Base-by-base conservation (phyloP, 2,797 vertebrate species). In the Momotus momota region DNA sequence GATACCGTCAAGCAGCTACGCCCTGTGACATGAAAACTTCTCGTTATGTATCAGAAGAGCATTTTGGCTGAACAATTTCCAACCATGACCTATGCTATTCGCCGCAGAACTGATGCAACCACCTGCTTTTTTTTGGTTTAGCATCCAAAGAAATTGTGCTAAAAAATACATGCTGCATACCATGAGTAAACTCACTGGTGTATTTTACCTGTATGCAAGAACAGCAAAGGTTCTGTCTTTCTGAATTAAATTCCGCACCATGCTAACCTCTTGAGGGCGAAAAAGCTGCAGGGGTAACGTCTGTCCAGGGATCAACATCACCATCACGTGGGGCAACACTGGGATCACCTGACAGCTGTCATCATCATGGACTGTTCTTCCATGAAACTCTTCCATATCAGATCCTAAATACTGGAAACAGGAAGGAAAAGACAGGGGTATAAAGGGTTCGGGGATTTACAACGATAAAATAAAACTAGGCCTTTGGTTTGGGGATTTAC, bases 341-440 rank as follows among this genome's bases (percentile, higher is more conserved):
- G 99, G 99, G 54, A 99, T 99, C 80, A 98, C 98, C 97, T 99
- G 99, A 92, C 99, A 99, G 97, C 99, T 99, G 98, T 99, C 99
- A 0, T 99, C 99, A 8, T 99, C 99, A 1, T 99, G 99, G 82
- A 99, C 96, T 0, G 99, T 99, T 22, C 99, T 98, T 1, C 99
- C 99, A 5, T 99, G 99, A 90, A 99, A 99, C 97, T 99, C 99
- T 96, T 99, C 99, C 99, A 99, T 99, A 93, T 99, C 99, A 14
- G 98, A 97, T 11, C 99, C 99, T 95, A 99, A 97, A 90, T 99
- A 99, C 99, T 99, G 52, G 26, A 62, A 64, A 60, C 2, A 46
- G 21, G 13, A 21, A n/a, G 20, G 64, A 35, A 62, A 41, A 11
- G 20, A 61, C 27, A 88, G 29, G 6, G 52, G 52, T 17, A 16